A percentile compares a stretch with the other conserved stretches of the same genome.
Conservation (phyloP, 2,888 invertebrate species). For the Allolobophora icterica region DNA sequence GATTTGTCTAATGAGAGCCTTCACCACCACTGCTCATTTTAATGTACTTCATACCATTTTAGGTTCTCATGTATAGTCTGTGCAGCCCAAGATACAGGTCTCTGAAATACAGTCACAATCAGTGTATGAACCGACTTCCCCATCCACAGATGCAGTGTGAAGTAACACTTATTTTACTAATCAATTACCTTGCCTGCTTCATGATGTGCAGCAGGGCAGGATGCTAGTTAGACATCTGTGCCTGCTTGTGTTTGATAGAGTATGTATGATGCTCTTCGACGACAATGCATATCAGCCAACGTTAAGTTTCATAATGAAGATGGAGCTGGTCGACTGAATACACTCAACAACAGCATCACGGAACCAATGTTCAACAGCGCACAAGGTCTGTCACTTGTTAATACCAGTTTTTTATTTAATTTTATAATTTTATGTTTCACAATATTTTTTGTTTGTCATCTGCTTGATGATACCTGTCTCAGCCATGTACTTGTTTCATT, state of each 20-base stretch:
- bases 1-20: background rate
- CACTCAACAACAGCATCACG: background rate
- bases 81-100: background rate
- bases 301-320: background rate
- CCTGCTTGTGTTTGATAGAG: background rate
- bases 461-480: background rate
- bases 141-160: too few species aligned
- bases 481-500: background rate
- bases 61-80: background rate
- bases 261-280: constrained; percentile 25
- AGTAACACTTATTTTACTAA: too few species aligned
- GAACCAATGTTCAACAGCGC: constrained; percentile 15
- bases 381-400: constrained; percentile 10
- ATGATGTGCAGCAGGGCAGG: background rate
- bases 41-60: background rate
- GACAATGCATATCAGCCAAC: constrained; percentile 12
- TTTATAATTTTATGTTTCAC: background rate
- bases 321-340: background rate
- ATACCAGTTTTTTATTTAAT: background rate
- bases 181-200: background rate
- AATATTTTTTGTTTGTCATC: too few species aligned
- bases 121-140: too few species aligned
- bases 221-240: background rate
- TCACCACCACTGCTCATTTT: background rate
- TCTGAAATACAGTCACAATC: too few species aligned